Conservation (phyloP, 1,140 invertebrate genomes). For the Lineus longissimus region DNA sequence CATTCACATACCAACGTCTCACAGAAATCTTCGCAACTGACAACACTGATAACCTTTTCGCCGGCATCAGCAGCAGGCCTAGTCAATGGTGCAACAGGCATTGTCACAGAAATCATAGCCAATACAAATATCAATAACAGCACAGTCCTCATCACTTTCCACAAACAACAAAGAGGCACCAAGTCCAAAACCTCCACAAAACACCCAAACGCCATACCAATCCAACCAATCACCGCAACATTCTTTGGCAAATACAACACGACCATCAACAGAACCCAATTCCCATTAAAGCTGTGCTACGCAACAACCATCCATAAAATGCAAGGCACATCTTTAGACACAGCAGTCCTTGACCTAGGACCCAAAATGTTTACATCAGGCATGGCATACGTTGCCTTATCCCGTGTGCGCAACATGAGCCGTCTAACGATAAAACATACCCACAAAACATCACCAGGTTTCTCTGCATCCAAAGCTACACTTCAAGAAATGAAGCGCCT, state of each 20-base stretch:
- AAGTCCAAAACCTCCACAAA: background rate
- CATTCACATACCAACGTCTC: too few species aligned
- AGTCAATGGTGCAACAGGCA: background rate
- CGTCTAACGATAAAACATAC: background rate
- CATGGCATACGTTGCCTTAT: background rate
- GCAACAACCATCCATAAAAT: constrained; percentile 1
- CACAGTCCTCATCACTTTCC: background rate
- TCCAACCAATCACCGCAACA: background rate
- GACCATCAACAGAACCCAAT: background rate
- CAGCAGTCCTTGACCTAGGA: background rate
- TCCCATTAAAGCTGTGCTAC: background rate
- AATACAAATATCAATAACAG: background rate
- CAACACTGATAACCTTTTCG: background rate
- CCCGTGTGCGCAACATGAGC: background rate
- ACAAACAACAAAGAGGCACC: background rate
- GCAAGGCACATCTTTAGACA: background rate
- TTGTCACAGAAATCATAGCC: background rate
- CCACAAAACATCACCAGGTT: too few species aligned
- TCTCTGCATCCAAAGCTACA: too few species aligned
- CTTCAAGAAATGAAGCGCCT: too few species aligned
- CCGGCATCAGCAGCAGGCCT: background rate
- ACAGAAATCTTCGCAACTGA: background rate
- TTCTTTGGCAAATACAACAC: background rate
- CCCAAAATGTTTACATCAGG: background rate
- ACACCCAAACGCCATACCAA: background rate